Evolutionary conservation across 2,113 vertebrate genomes (phyloP).

Genomic region (Anarrhichthys ocellatus): DNA sequence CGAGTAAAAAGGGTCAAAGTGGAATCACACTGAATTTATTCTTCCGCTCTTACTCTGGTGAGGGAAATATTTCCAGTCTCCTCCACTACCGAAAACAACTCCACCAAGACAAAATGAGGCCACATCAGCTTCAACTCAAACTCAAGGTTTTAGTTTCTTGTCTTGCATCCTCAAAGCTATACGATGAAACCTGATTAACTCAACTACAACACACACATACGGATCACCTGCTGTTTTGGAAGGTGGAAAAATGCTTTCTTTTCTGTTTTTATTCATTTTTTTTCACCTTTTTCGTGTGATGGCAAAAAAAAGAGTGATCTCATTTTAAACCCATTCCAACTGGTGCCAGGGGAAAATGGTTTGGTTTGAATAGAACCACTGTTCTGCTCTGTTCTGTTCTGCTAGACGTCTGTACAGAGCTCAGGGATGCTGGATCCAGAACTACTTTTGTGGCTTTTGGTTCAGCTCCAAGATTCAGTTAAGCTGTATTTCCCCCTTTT

Average conservation of each 20-base stretch:
- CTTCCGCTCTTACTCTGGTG: conserved; percentile 15
- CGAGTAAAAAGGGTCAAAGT: conserved; percentile 10
- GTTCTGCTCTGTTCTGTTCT: conserved; percentile 73
- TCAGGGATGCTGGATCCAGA: conserved; percentile 70
- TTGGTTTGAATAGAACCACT: conserved; percentile 80
- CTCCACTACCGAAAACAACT: conserved; percentile 57
- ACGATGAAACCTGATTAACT: neutral
- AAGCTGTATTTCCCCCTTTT: conserved; percentile 59
- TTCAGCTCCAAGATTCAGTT: conserved; percentile 69
- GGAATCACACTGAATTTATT: conserved; percentile 46
- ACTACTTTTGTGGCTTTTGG: conserved; percentile 78
- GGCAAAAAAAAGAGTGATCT: conserved; percentile 64
- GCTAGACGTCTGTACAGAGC: conserved; percentile 52
- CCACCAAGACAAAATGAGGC: conserved; percentile 47
- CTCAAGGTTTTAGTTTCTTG: conserved; percentile 6
- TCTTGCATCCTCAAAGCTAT: neutral
- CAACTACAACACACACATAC: neutral
- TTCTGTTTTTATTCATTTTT: conserved; percentile 32
- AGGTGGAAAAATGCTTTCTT: conserved; percentile 45
- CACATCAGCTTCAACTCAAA: conserved; percentile 30
- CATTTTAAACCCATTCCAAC: conserved; percentile 68
- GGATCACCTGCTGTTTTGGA: conserved; percentile 32
- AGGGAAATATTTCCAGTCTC: conserved; percentile 57
- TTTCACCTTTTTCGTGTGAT: conserved; percentile 36
- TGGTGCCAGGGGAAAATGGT: conserved; percentile 74